A percentile compares a stretch with the other conserved stretches of the same genome.
Conservation (phyloP, 2,797 vertebrate genomes). For the Chrysolophus pictus region DNA sequence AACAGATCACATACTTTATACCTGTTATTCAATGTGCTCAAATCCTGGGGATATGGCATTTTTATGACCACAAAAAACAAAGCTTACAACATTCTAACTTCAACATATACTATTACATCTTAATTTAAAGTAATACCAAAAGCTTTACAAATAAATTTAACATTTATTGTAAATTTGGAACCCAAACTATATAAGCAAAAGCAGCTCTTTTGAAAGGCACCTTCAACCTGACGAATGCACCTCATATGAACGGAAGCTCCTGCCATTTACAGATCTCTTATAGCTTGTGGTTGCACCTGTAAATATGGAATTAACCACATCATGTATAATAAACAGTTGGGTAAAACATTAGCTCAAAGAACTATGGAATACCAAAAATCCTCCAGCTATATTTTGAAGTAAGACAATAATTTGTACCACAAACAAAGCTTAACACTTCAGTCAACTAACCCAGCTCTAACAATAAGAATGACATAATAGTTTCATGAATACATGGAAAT, state of each 20-base stretch:
- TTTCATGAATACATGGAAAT: slow-evolving; percentile 87
- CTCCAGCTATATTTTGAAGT: slow-evolving; percentile 37
- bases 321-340: not conserved
- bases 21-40: not conserved
- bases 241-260: not conserved
- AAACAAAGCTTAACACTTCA: slow-evolving; percentile 73
- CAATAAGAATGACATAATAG: slow-evolving; percentile 85
- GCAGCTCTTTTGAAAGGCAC: not conserved
- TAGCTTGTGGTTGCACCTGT: not conserved
- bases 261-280: not conserved
- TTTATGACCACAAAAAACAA: not conserved
- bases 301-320: not conserved
- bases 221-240: not conserved
- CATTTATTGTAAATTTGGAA: not conserved
- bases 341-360: not conserved
- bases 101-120: not conserved
- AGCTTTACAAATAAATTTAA: not conserved
- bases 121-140: not conserved
- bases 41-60: not conserved
- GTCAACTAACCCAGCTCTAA: slow-evolving; percentile 68
- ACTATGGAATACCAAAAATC: slow-evolving; percentile 23
- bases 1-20: not conserved
- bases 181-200: not conserved
- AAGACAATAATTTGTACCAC: slow-evolving; percentile 39
- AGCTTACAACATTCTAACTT: not conserved